A percentile compares a stretch with the other conserved stretches of the same genome.
Conservation (phyloP, 2,797 vertebrate genomes). For the Tarsius wallacei region DNA sequence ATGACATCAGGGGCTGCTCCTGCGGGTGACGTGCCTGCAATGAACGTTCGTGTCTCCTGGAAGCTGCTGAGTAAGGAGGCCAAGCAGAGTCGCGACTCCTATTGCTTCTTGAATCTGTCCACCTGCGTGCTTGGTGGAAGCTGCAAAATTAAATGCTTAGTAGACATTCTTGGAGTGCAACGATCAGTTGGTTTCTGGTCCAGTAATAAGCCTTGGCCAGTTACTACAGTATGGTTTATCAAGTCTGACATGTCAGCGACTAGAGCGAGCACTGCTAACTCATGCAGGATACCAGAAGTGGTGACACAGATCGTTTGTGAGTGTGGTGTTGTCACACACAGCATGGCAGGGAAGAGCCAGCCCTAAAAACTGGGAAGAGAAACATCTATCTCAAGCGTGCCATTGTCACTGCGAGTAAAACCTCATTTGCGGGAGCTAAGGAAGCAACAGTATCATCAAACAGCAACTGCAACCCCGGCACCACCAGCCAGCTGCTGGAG, state of each 20-base stretch:
- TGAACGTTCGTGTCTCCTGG: background rate
- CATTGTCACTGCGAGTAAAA: constrained; percentile 43
- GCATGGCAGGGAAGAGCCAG: constrained; percentile 43
- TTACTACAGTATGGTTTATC: constrained; percentile 28
- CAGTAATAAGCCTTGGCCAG: constrained; percentile 79
- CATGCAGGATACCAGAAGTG: constrained; percentile 69
- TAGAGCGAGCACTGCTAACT: constrained; percentile 73
- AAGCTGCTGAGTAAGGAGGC: constrained; percentile 35
- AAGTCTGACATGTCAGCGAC: constrained; percentile 79
- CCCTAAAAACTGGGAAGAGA: constrained; percentile 60
- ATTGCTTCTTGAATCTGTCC: constrained; percentile 58
- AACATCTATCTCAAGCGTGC: background rate
- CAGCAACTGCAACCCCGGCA: background rate
- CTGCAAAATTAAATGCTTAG: constrained; percentile 79
- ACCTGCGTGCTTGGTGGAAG: constrained; percentile 51
- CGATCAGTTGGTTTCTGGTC: constrained; percentile 72
- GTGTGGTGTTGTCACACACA: constrained; percentile 49
- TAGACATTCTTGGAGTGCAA: constrained; percentile 70
- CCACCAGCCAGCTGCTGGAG: background rate
- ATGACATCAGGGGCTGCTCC: background rate
- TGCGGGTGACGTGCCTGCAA: background rate
- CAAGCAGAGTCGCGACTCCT: constrained; percentile 64
- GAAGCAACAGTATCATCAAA: background rate
- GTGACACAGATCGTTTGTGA: constrained; percentile 70
- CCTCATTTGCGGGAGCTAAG: constrained; percentile 32